Evolutionary conservation across 2,113 vertebrate genomes (phyloP).

Genomic region (Hyperopisus bebe): DNA sequence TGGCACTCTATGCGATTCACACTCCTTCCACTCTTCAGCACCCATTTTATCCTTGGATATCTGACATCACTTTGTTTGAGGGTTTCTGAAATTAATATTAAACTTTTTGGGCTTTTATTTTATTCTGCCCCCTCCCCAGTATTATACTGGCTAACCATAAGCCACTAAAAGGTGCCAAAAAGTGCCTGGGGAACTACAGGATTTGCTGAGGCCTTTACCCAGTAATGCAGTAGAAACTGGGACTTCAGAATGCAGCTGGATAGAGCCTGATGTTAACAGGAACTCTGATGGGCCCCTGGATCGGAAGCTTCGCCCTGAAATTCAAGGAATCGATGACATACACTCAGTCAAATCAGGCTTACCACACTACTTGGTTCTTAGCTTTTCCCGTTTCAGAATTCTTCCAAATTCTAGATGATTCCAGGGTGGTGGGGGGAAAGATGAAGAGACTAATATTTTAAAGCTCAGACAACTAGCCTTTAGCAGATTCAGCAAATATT

Average conservation of each 20-base stretch:
- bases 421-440: not conserved
- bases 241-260: not conserved
- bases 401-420: not conserved
- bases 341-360: not conserved
- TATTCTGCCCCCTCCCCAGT: not conserved
- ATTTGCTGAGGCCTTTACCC: not conserved
- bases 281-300: not conserved
- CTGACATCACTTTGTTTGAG: not conserved
- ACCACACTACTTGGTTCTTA: not conserved
- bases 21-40: not conserved
- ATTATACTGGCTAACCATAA: not conserved
- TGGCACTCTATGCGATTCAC: not conserved
- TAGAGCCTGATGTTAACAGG: not conserved
- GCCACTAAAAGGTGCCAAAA: not conserved
- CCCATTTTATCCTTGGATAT: not conserved
- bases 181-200: not conserved
- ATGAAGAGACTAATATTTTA: not conserved
- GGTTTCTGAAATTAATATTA: not conserved
- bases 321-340: not conserved
- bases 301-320: constrained; percentile 3
- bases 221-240: not conserved
- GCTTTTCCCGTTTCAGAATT: not conserved
- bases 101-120: not conserved
- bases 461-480: not conserved
- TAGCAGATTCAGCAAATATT: not conserved